phyloP scores from a whole-genome alignment of 2,797 vertebrate species.

The Premnoplex brunnescens region DNA sequence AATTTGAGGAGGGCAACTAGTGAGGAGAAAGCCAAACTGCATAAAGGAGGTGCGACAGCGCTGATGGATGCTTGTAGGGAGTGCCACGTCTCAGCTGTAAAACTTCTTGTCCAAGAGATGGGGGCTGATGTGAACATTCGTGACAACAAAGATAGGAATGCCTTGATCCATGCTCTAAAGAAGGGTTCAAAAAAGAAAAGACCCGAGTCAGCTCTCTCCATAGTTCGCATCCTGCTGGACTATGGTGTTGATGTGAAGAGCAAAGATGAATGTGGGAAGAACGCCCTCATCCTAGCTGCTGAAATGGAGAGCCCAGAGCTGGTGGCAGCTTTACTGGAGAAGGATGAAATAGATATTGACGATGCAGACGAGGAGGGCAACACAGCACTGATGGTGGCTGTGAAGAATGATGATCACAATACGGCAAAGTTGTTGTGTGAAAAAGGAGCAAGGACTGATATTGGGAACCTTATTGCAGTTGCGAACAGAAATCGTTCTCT shows the following conservation, averaged over 20 bases:
- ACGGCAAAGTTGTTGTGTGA: slow-evolving; percentile 44
- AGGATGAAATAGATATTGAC: slow-evolving; percentile 36
- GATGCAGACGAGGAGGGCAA: slow-evolving; percentile 42
- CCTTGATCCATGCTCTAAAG: slow-evolving; percentile 59
- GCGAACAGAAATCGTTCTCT: not conserved
- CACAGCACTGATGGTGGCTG: slow-evolving; percentile 68
- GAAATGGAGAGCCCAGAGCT: slow-evolving; percentile 33
- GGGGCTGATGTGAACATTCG: slow-evolving; percentile 41
- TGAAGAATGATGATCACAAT: not conserved
- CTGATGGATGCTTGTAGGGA: slow-evolving; percentile 72
- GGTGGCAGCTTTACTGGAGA: slow-evolving; percentile 64
- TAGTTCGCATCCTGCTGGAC: slow-evolving; percentile 37
- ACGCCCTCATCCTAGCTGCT: slow-evolving; percentile 70
- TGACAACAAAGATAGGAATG: slow-evolving; percentile 73
- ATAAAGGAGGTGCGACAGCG: slow-evolving; percentile 70
- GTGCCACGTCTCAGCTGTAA: not conserved
- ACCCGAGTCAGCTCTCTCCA: not conserved
- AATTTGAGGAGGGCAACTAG: slow-evolving; percentile 51
- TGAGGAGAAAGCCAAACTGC: slow-evolving; percentile 34
- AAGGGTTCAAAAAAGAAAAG: rapidly evolving
- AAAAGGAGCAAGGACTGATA: slow-evolving; percentile 30
- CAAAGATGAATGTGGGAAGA: slow-evolving; percentile 67
- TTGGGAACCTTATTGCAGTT: not conserved
- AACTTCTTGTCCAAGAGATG: slow-evolving; percentile 67
- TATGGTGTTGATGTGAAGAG: not conserved